These are phyloP conservation scores for Horisme vitalbata DNA, from an alignment of 2,888 invertebrate species.

Conservation along the genomic window DNA sequence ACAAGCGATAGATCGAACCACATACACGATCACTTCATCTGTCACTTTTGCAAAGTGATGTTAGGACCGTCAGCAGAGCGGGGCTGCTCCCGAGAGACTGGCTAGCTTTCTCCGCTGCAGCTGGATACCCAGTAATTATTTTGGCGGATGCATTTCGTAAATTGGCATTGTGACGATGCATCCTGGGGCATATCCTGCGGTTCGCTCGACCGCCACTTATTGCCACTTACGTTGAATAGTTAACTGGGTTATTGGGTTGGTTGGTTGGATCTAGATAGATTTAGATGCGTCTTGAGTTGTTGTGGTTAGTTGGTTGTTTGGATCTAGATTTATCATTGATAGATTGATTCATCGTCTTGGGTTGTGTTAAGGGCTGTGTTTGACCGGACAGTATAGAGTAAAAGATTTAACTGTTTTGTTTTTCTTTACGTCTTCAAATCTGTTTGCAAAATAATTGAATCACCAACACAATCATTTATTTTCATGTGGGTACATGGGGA, in stretches of 20 bases:
- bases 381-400: too few relatives aligned
- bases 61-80: constrained; percentile 12
- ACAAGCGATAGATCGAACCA: constrained; percentile 65
- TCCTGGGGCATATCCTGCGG: constrained; percentile 57
- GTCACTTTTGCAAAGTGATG: constrained; percentile 41
- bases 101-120: constrained; percentile 32
- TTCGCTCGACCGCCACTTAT: constrained; percentile 33
- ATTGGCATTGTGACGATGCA: constrained; percentile 47
- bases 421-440: too few relatives aligned
- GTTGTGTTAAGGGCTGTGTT: too few relatives aligned
- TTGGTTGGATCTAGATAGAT: not conserved
- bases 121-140: constrained; percentile 43
- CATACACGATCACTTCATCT: constrained; percentile 46
- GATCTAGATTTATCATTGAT: too few relatives aligned
- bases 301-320: too few relatives aligned
- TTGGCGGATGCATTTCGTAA: constrained; percentile 66
- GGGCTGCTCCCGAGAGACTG: constrained; percentile 19
- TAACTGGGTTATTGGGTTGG: constrained; percentile 16
- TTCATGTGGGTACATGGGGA: too few relatives aligned
- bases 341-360: too few relatives aligned
- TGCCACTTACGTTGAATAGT: constrained; percentile 8
- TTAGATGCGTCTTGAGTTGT: too few relatives aligned
- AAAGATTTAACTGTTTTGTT: too few relatives aligned
- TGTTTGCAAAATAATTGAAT: too few relatives aligned
- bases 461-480: too few relatives aligned